Base-by-base conservation (phyloP, 1,140 invertebrate genomes). In the Bombus terrestris region DNA sequence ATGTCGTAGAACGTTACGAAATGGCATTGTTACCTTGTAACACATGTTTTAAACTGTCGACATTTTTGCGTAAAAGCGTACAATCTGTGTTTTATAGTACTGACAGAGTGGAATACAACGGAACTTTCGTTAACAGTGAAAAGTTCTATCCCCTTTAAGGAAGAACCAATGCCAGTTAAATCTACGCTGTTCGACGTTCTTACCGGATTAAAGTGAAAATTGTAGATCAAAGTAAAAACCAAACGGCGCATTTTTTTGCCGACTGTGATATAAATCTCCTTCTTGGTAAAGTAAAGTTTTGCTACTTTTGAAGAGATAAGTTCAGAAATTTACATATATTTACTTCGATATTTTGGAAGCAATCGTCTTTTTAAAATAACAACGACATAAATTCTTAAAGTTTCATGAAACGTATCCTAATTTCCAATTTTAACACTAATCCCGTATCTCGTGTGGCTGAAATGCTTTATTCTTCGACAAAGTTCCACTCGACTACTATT, bases 61-160 rank as follows among this genome's bases (percentile, higher is more conserved):
- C 66, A n/a, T 71, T 71, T 71, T 39, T n/a, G 15, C 43, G 41
- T 68, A 43, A 57, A 81, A 59, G 32, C 35, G 43, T n/a, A 59
- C 47, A 57, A 57, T 71, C 28, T 43, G 64, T 66, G 32, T 79
- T 79, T 79, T 79, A 66, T 10, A 18, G 15, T 5, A 10, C 15
- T 15, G 15, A 22, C 32, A 66, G 32, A 53, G 47, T 53, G 62
- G 59, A 12, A 15, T 13, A 62, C 18, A 35, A 37, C 53, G 22
- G n/a, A 76, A 66, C 37, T 15, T 9, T 32, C n/a, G 15, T 66
- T 32, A n/a, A 18, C n/a, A 18, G n/a, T 8, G n/a, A 39, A 32
- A 22, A 41, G 59, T 32, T 22, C 35, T 32, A 66, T 35, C 5
- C 15, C 15, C 32, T 66, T 66, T 66, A 18, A 15, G 15, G 28